These are phyloP conservation scores for Hippocampus comes DNA, from an alignment of 2,113 vertebrate genomes.

Conservation along the genomic window DNA sequence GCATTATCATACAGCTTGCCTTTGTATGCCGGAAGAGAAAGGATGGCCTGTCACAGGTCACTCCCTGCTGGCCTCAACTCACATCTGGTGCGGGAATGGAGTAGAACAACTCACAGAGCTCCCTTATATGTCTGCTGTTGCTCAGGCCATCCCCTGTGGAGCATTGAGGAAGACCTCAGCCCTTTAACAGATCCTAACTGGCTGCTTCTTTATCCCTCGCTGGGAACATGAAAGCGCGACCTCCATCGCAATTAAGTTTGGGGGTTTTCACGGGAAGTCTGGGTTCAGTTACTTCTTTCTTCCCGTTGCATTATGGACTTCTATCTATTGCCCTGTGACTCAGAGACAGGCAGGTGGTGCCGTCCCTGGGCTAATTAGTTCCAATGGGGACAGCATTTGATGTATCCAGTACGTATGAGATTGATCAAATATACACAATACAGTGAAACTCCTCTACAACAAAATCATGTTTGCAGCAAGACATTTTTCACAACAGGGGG, in stretches of 20 bases:
- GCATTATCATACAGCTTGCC: constrained; percentile 19
- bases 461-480: too few species aligned
- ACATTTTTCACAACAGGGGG: too few species aligned
- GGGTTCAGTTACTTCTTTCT: constrained; percentile 55
- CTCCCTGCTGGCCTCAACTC: constrained; percentile 12
- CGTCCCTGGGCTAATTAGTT: neutral
- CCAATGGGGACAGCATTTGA: too few species aligned
- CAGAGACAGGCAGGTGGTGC: neutral
- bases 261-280: constrained; percentile 55
- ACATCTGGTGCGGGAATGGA: constrained; percentile 41
- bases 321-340: constrained; percentile 61
- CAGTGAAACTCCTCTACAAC: too few species aligned
- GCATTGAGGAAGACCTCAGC: constrained; percentile 28
- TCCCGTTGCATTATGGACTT: constrained; percentile 40
- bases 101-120: constrained; percentile 17
- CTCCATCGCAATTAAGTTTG: constrained; percentile 44
- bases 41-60: constrained; percentile 34
- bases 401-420: too few species aligned
- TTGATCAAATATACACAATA: too few species aligned
- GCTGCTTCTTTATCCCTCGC: constrained; percentile 49
- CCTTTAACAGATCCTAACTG: constrained; percentile 27
- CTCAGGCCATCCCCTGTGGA: constrained; percentile 25
- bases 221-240: constrained; percentile 60
- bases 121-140: constrained; percentile 25
- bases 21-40: constrained; percentile 15